phyloP scores from a whole-genome alignment of 2,113 vertebrate species.

The Etia nguti region DNA sequence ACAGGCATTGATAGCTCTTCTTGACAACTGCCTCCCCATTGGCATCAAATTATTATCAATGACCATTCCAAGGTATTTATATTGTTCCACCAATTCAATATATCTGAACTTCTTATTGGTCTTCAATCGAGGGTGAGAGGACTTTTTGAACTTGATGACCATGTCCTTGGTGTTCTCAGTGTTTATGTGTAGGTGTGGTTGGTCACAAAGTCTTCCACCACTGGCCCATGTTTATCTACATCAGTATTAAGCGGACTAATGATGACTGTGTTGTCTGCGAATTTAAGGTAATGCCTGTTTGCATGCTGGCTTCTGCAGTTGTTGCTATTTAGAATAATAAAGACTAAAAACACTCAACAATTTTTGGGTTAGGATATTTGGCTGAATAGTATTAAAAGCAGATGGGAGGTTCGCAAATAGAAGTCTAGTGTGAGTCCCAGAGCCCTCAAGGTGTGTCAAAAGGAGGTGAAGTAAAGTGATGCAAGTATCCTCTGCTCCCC shows the following conservation, averaged over 20 bases:
- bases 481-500: not conserved
- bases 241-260: not conserved
- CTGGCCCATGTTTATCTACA: fast-evolving
- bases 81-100: not conserved
- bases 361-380: not conserved
- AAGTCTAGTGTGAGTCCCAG: not conserved
- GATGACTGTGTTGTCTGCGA: not conserved
- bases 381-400: not conserved
- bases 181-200: not conserved
- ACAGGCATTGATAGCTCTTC: not conserved
- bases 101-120: not conserved
- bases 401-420: not conserved
- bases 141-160: not conserved
- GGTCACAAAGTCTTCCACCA: fast-evolving
- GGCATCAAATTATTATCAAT: not conserved
- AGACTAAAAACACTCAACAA: fast-evolving
- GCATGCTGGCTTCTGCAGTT: not conserved
- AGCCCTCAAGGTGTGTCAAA: not conserved
- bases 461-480: not conserved
- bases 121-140: not conserved
- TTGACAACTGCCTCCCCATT: not conserved
- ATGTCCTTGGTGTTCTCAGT: not conserved
- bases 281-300: not conserved
- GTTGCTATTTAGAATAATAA: not conserved
- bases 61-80: not conserved